phyloP scores from a whole-genome alignment of 1,140 invertebrate genomes.

The Acyrthosiphon pisum region DNA sequence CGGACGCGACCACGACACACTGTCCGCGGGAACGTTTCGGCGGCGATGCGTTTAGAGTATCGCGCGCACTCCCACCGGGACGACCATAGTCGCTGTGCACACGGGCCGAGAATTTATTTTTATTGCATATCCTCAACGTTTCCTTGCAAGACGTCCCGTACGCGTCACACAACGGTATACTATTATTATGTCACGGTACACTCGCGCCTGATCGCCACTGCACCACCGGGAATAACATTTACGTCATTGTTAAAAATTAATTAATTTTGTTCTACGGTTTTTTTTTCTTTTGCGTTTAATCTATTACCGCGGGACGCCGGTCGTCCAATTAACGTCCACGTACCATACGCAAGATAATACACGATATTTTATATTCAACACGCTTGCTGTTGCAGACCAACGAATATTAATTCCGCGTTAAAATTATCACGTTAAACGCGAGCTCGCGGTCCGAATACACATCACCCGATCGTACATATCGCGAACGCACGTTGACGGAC shows the following conservation, averaged over 20 bases:
- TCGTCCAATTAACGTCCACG: not conserved
- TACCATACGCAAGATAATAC: not conserved
- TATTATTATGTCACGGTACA: not conserved
- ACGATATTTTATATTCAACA: not conserved
- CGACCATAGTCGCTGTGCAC: conserved; percentile 26
- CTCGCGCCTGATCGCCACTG: not conserved
- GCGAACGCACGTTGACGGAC: conserved; percentile 39
- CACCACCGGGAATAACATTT: not conserved
- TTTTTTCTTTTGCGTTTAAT: not conserved
- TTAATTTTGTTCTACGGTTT: not conserved
- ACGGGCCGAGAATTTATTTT: not conserved
- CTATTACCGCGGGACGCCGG: not conserved
- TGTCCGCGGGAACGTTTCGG: conserved; percentile 6
- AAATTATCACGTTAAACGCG: not conserved
- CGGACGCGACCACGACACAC: not conserved
- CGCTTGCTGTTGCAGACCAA: not conserved
- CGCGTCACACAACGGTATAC: not conserved
- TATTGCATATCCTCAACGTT: not conserved
- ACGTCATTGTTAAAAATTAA: not conserved
- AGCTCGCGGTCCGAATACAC: not conserved
- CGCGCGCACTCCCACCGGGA: conserved; percentile 50
- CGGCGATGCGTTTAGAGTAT: conserved; percentile 29
- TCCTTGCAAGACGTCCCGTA: not conserved
- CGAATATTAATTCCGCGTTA: not conserved
- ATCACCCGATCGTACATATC: not conserved